Evolutionary conservation across 2,797 vertebrate species (phyloP).

Genomic region (Catostomus latipinnis): DNA sequence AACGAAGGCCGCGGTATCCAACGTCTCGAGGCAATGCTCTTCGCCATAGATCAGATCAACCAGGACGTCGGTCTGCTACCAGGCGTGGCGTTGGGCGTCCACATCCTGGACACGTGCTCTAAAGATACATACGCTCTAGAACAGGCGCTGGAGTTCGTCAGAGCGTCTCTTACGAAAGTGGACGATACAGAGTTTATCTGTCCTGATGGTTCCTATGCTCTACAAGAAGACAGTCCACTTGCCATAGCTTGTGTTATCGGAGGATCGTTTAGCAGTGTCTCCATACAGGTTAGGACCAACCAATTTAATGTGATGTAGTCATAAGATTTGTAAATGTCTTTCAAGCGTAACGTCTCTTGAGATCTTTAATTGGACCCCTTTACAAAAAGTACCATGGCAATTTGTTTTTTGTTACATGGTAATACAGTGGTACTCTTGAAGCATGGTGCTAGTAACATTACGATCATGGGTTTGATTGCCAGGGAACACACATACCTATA

Average conservation of each 20-base stretch:
- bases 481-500: no score
- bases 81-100: conserved; percentile 92
- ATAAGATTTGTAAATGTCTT: not conserved
- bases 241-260: conserved; percentile 95
- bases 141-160: conserved; percentile 96
- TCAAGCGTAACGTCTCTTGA: no score
- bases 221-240: conserved; percentile 93
- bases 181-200: conserved; percentile 99
- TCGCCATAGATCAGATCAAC: conserved; percentile 97
- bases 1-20: conserved; percentile 97
- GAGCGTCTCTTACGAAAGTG: conserved; percentile 97
- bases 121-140: conserved; percentile 94
- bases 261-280: conserved; percentile 96
- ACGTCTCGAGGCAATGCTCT: conserved; percentile 97
- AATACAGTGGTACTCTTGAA: no score
- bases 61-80: conserved; percentile 86
- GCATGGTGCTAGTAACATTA: no score
- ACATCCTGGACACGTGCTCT: conserved; percentile 97
- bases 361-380: no score
- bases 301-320: not conserved
- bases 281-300: conserved; percentile 89
- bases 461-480: no score
- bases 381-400: no score
- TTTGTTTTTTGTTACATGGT: no score
- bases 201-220: conserved; percentile 94